Percentiles rank a stretch among this genome's conserved stretches.
Evolutionary conservation across 1,140 invertebrate species (phyloP).

Genomic region (Eulimnadia texana): DNA sequence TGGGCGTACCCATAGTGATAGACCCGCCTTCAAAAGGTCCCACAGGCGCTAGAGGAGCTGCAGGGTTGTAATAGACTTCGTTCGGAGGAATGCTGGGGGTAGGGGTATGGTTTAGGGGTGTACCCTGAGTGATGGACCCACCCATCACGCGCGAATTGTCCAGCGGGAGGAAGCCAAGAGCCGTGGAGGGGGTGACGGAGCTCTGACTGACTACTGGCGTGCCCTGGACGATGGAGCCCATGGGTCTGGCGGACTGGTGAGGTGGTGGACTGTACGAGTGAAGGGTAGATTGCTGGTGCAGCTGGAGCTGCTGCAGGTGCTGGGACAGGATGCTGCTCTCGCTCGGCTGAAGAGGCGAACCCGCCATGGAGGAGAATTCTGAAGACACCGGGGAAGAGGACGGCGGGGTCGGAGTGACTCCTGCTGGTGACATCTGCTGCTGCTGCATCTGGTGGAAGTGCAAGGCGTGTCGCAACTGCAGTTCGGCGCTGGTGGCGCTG

Average conservation of each 20-base stretch:
- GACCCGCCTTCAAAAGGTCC: conserved; percentile 4
- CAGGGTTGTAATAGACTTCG: conserved; percentile 7
- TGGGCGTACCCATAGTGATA: conserved; percentile 3
- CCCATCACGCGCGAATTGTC: conserved; percentile 1
- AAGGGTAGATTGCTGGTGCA: conserved; percentile 25
- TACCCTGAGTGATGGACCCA: conserved; percentile 13
- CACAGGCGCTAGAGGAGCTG: neutral
- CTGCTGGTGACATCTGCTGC: conserved; percentile 23
- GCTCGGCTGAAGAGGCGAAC: conserved; percentile 25
- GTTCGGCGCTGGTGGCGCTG: conserved; percentile 27
- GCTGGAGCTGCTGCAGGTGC: conserved; percentile 33
- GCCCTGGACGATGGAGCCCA: conserved; percentile 57
- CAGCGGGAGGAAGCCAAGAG: neutral
- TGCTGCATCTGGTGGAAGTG: conserved; percentile 29
- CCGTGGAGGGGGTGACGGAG: neutral
- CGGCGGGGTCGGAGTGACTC: conserved; percentile 30
- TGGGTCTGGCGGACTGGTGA: conserved; percentile 10
- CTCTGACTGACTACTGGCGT: conserved; percentile 27
- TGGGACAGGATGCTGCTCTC: conserved; percentile 25
- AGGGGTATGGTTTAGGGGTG: neutral
- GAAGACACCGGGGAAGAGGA: conserved; percentile 18
- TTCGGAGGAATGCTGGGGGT: neutral
- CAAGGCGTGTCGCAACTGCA: conserved; percentile 30
- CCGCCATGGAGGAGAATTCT: conserved; percentile 26
- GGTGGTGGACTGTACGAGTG: conserved; percentile 20